Base-by-base conservation (phyloP, 2,113 vertebrate genomes). In the Xiphophorus maculatus region DNA sequence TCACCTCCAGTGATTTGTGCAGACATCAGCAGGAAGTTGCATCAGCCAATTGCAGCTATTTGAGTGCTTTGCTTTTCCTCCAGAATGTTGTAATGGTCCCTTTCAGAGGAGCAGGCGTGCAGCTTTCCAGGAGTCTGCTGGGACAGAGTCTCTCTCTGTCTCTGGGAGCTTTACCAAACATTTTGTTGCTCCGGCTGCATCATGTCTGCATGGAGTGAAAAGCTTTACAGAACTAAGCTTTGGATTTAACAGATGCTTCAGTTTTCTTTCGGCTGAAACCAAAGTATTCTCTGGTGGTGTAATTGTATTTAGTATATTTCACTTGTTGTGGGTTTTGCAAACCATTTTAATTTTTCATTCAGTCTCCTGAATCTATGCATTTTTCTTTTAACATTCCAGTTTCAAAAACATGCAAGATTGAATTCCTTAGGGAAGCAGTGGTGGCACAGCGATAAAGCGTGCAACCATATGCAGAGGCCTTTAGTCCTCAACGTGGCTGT, bases 1-100 rank as follows among this genome's bases (percentile, higher is more conserved):
- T 58, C 8, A n/a, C 9, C 22, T 58, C 17, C 25, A 58, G 7
- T 10, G 25, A 25, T 71, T 71, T 74, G 72, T 74, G 69, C 75
- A 74, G 72, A 83, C 63, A 84, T 76, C 73, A 85, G 83, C 51
- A 54, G 51, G 73, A 89, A 81, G 83, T 83, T 79, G 63, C 80
- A 79, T 85, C 83, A 85, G 73, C 69, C 19, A 30, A 64, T 0
- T 44, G 77, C 66, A 73, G 71, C 65, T 63, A 28, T 78, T 83
- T 54, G 64, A 48, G 44, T 1, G 44, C 77, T 74, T 74, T 3
- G 5, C 19, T 22, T n/a, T 6, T n/a, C 25, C 58, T 74, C 74
- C 71, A 40, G 75, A 76, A 77, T 83, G 63, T 74, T 58, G 77
- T 77, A 81, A 82, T 40, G 62, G 58, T 69, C 61, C 42, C 0